A percentile compares a stretch with the other conserved stretches of the same genome.
Conservation (phyloP, 2,888 invertebrate genomes). For the Nebria brevicollis region DNA sequence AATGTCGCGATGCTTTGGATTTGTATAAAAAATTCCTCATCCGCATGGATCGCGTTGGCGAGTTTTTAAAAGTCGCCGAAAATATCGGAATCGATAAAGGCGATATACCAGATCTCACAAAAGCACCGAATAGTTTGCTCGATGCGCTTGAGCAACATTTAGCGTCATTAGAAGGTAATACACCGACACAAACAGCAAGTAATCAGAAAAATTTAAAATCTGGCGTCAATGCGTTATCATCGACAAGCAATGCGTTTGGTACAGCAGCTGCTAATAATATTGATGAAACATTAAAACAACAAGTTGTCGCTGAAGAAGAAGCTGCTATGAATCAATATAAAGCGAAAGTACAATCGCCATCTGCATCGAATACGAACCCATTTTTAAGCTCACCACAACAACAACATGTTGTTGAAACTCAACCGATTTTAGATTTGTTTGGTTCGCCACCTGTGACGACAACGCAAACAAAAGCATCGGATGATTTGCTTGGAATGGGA, state of each 20-base stretch:
- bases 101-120: slow-evolving; percentile 98
- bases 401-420: slow-evolving; percentile 59
- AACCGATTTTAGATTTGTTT: slow-evolving; percentile 83
- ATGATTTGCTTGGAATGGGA: slow-evolving; percentile 86
- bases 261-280: slow-evolving; percentile 82
- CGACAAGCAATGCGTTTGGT: slow-evolving; percentile 89
- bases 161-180: slow-evolving; percentile 92
- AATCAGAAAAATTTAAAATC: slow-evolving; percentile 91
- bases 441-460: slow-evolving; percentile 68
- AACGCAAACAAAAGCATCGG: slow-evolving; percentile 76
- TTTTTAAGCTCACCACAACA: slow-evolving; percentile 77
- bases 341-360: slow-evolving; percentile 86
- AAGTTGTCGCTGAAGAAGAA: slow-evolving; percentile 95
- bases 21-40: slow-evolving; percentile 99
- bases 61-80: slow-evolving; percentile 90
- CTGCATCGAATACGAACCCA: slow-evolving; percentile 80
- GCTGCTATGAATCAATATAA: slow-evolving; percentile 95
- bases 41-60: slow-evolving; percentile 98
- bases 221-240: slow-evolving; percentile 88
- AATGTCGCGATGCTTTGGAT: slow-evolving; percentile 97
- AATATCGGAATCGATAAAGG: slow-evolving; percentile 99
- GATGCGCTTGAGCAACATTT: slow-evolving; percentile 98
- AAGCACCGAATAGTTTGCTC: slow-evolving; percentile 96
- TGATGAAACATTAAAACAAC: slow-evolving; percentile 86
- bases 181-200: slow-evolving; percentile 85